These are phyloP conservation scores for Leucophenga varia DNA, from an alignment of 1,140 invertebrate species.

Conservation along the genomic window DNA sequence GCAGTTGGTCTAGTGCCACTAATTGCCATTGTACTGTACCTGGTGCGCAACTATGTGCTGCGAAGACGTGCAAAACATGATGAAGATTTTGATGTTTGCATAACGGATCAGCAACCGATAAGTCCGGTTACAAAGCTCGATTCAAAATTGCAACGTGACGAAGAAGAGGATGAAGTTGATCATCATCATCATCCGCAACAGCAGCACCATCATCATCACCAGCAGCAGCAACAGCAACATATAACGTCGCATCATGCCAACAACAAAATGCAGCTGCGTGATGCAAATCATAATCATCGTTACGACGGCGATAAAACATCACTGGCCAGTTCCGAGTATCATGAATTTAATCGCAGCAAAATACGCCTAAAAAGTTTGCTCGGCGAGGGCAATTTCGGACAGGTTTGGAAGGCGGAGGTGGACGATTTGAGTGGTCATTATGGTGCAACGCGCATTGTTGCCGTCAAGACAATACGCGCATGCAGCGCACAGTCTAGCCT, in stretches of 20 bases:
- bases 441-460: conserved; percentile 73
- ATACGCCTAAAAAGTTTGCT: conserved; percentile 76
- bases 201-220: conserved; percentile 57
- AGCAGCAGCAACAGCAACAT: conserved; percentile 25
- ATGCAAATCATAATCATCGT: conserved; percentile 50
- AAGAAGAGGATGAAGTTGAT: conserved; percentile 58
- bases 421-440: conserved; percentile 76
- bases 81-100: conserved; percentile 62
- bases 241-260: conserved; percentile 6
- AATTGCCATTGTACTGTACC: conserved; percentile 60
- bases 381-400: conserved; percentile 83
- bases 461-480: conserved; percentile 78
- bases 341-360: conserved; percentile 78
- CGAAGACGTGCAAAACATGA: conserved; percentile 63
- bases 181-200: conserved; percentile 58
- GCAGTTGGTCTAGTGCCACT: conserved; percentile 63
- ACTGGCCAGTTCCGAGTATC: conserved; percentile 58
- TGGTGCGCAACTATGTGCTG: conserved; percentile 60
- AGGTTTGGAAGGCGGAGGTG: conserved; percentile 83
- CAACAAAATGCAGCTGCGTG: conserved; percentile 24
- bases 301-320: conserved; percentile 45
- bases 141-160: conserved; percentile 42
- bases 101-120: conserved; percentile 58
- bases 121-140: conserved; percentile 52
- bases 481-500: conserved; percentile 62